Base-by-base conservation (phyloP, 2,113 vertebrate species). In the Syrrhaptes paradoxus region DNA sequence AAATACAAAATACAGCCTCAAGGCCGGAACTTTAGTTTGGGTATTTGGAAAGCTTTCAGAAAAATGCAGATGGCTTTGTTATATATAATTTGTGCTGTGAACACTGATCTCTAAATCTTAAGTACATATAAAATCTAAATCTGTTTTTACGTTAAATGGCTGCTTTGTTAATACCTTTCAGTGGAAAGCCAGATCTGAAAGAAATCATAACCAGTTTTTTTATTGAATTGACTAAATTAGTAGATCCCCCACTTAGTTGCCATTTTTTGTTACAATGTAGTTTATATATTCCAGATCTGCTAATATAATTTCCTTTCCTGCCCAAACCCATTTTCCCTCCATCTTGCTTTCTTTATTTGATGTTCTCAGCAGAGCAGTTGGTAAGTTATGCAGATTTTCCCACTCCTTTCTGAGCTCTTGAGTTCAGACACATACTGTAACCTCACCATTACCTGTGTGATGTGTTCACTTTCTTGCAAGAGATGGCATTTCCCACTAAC, bases 301-400 rank as follows among this genome's bases (percentile, higher is more conserved):
- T 96, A 95, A 97, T 93, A 92, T 81, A 72, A 95, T 97, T 97
- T 97, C 95, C 94, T 97, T 72, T 94, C 97, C 93, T 85, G 93
- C 91, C 93, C 97, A 94, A 96, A 97, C 89, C 88, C 90, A 25
- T 93, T 95, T 95, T 74, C 90, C 67, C 59, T 95, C 68, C 94
- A 88, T 97, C 90, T 97, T 95, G 95, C 95, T 94, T 97, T 96
- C 95, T 86, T 96, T 97, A 87, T 80, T 93, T 94, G 95, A 48
- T 97, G 96, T 95, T 96, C 62, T 94, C 96, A 97, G 96, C 96
- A 97, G 94, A 97, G 90, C 95, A 97, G 92, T 91, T 97, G 95
- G 96, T 97, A 97, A 97, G 97, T 97, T 48, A 68, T 80, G 45
- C 67, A 95, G 93, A 94, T 78, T 92, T 94, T 71, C 84, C 93